phyloP scores from a whole-genome alignment of 2,113 vertebrate species.

The Terrapene triunguis region DNA sequence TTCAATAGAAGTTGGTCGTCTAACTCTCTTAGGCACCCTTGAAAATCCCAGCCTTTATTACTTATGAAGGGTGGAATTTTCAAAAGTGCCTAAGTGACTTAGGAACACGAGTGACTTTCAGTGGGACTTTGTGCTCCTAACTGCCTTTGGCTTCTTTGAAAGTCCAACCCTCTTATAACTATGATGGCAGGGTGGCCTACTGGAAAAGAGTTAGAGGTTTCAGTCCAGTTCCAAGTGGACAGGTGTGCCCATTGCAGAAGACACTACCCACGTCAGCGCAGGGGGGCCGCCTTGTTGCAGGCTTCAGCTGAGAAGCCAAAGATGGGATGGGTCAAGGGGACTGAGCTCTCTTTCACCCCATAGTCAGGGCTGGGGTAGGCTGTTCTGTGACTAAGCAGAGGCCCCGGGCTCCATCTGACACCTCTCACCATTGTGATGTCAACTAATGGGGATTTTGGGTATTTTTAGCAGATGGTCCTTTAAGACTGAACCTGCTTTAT shows the following conservation, averaged over 20 bases:
- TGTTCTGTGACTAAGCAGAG: neutral
- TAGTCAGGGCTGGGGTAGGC: neutral
- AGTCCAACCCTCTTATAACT: neutral
- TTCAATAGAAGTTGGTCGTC: neutral
- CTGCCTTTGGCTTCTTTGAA: neutral
- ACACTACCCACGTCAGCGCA: neutral
- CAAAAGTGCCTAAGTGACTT: fast-evolving
- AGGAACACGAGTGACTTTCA: fast-evolving
- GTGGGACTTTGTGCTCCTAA: neutral
- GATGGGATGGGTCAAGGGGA: neutral
- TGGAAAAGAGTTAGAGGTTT: neutral
- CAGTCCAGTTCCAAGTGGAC: neutral
- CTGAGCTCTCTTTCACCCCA: neutral
- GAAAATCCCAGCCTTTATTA: neutral
- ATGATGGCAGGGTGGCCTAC: neutral
- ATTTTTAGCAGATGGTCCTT: constrained; percentile 48
- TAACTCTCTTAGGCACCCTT: neutral
- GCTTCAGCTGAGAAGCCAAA: neutral
- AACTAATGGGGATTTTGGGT: constrained; percentile 27
- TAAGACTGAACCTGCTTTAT: constrained; percentile 48
- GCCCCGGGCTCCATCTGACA: neutral
- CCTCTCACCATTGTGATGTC: neutral
- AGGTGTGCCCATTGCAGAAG: fast-evolving
- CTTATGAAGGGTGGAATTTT: neutral
- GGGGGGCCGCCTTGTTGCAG: fast-evolving